Base-by-base conservation (phyloP, 2,888 invertebrate genomes). In the Drosophila anomalata region DNA sequence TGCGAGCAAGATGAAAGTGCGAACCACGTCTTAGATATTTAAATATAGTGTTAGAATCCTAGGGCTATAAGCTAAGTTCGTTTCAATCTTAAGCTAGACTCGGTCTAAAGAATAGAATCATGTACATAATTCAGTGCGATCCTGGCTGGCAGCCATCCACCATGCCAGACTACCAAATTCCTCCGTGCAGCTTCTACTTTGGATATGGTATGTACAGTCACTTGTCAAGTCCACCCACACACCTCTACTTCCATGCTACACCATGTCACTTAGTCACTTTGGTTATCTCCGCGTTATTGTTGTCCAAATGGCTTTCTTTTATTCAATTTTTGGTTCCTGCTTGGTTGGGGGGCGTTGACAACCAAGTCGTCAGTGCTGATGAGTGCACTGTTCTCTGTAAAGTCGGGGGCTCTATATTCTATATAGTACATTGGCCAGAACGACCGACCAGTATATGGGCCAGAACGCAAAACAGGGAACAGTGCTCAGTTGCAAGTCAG, bases 271-370 rank as follows among this genome's bases (percentile, higher is more conserved):
- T 47, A 41, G 61, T 61, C 61, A 48, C 22, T 36, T 48, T 9
- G 41, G 17, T 20, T 42, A 42, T 42, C 17, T 44, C 44, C 2
- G 44, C 12, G 46, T 60, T 31, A 60, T 61, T 48, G 47, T 61
- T 61, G 63, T 66, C 63, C 63, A 63, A 65, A 65, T 59, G 67
- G 59, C 55, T 46, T 60, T 53, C 24, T 55, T 31, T 41, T 26
- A 47, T 22, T 22, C 22, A 22, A 2, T 68, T 68, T 68, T 52
- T 31, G 33, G 70, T 47, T 47, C 55, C 72, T 72, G 79, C 87
- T 81, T 87, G 87, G 80, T 84, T 74, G 56, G 56, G 50, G 50
- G 56, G 67, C 63, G 81, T 65, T 78, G 82, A 79, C 77, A 24
- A 24, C 22, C 22, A 79, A 78, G 65, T 41, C 62, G 55, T 63